A percentile compares a stretch with the other conserved stretches of the same genome.
phyloP scores from a whole-genome alignment of 2,888 invertebrate genomes.

The Branchellion lobata region DNA sequence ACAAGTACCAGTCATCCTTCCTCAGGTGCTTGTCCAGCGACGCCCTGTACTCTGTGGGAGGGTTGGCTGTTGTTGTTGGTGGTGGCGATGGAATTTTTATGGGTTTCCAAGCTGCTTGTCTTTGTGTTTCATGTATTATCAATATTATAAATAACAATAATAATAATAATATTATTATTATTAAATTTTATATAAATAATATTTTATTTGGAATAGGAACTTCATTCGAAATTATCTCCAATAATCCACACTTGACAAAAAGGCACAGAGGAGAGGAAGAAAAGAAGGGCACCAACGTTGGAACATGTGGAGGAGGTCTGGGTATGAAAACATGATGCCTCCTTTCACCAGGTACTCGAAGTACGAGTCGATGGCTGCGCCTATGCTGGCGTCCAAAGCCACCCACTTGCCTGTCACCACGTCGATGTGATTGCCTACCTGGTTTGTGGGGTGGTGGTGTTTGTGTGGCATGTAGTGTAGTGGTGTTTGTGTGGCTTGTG shows the following conservation, averaged over 20 bases:
- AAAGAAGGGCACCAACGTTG: conserved; percentile 67
- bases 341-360: conserved; percentile 98
- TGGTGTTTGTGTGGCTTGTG: too few relatives aligned
- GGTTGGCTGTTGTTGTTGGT: background rate
- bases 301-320: conserved; percentile 88
- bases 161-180: too few relatives aligned
- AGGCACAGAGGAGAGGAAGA: too few relatives aligned
- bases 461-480: too few relatives aligned
- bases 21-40: conserved; percentile 69
- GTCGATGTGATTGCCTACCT: conserved; percentile 95
- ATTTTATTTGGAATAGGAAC: too few relatives aligned
- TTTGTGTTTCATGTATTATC: too few relatives aligned
- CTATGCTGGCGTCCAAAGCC: conserved; percentile 94
- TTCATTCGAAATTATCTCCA: too few relatives aligned
- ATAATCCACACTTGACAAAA: too few relatives aligned
- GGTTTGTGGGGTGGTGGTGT: conserved; percentile 49
- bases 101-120: too few relatives aligned
- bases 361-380: conserved; percentile 87
- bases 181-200: too few relatives aligned
- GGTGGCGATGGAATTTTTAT: too few relatives aligned
- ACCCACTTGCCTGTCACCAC: conserved; percentile 93
- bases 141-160: too few relatives aligned
- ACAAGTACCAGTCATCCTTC: conserved; percentile 96
- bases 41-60: conserved; percentile 61
- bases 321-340: conserved; percentile 81